Evolutionary conservation across 2,113 vertebrate genomes (phyloP).

Genomic region (Sterrhoptilus dennistouni): DNA sequence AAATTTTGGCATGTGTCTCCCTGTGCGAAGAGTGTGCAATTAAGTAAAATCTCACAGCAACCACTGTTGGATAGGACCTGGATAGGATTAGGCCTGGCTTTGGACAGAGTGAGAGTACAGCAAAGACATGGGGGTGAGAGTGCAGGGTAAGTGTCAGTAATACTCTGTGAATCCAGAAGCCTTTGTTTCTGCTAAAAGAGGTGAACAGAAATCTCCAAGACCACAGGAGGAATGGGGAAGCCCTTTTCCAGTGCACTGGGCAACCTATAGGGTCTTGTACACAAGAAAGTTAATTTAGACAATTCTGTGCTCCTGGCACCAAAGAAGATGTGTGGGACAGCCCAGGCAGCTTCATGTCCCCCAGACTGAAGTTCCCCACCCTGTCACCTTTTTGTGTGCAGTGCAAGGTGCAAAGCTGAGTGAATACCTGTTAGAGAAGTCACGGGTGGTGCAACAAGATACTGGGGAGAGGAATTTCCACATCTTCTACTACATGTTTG

Average conservation of each 20-base stretch:
- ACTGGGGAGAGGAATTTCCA: slow-evolving; percentile 79
- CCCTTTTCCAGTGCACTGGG: neutral
- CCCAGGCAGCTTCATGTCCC: neutral
- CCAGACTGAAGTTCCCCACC: neutral
- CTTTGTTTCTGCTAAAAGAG: neutral
- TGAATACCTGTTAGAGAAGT: slow-evolving; percentile 81
- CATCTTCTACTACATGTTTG: slow-evolving; percentile 83
- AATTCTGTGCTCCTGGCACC: neutral
- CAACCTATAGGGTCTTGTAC: neutral
- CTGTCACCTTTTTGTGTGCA: slow-evolving; percentile 6
- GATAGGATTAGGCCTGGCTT: neutral
- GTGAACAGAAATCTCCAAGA: neutral
- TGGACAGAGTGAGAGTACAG: neutral
- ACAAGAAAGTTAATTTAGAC: neutral
- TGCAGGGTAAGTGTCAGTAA: neutral
- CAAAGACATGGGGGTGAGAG: neutral
- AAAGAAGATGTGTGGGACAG: neutral
- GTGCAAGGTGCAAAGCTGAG: slow-evolving; percentile 80
- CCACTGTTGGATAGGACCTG: neutral
- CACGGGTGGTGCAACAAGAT: slow-evolving; percentile 78
- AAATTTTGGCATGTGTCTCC: neutral
- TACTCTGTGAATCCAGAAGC: neutral
- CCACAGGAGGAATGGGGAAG: neutral
- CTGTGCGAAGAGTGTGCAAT: neutral
- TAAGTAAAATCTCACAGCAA: neutral